Base-by-base conservation (phyloP, 2,797 vertebrate genomes). In the Etheostoma nigrum region DNA sequence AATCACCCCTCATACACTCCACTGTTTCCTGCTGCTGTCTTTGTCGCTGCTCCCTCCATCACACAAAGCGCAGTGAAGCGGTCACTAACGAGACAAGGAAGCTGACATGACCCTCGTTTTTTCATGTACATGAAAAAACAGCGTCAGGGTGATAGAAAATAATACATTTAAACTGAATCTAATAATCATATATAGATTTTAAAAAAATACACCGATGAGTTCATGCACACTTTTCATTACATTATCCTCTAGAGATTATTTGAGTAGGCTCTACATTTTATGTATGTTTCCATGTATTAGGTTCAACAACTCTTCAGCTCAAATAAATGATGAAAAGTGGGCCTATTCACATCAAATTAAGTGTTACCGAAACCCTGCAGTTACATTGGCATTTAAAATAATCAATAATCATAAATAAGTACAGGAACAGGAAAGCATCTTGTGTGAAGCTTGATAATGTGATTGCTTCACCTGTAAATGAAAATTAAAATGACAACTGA, bases 11-110 rank as follows among this genome's bases (percentile, higher is more conserved):
- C 88, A 91, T 92, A 93, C 53, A 0, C 0, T 4, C 55, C 79
- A 65, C 58, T 71, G 76, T 82, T 82, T 86, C 51, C 76, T 78
- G 62, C 76, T 74, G 80, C 79, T 48, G 87, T 78, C 91, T 92
- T 94, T 93, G 92, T 94, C 74, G 82, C 86, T 90, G 89, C 82
- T 91, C 86, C 89, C 90, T 93, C 92, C 92, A 78, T 93, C 94
- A 90, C 87, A 84, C 91, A 92, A 94, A 92, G 90, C 91, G 60
- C 93, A 91, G 86, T 74, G 89, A 85, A 87, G 88, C 72, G 68
- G 72, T 80, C 85, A 75, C 76, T 74, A 79, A 84, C 55, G 49
- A 86, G 63, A 81, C 60, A 27, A 80, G 77, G 86, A 86, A 64
- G 75, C 77, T 76, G 68, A 74, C 74, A 79, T 78, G 76, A 33